Conservation (phyloP, 2,113 vertebrate genomes). For the Sisor rabdophorus region DNA sequence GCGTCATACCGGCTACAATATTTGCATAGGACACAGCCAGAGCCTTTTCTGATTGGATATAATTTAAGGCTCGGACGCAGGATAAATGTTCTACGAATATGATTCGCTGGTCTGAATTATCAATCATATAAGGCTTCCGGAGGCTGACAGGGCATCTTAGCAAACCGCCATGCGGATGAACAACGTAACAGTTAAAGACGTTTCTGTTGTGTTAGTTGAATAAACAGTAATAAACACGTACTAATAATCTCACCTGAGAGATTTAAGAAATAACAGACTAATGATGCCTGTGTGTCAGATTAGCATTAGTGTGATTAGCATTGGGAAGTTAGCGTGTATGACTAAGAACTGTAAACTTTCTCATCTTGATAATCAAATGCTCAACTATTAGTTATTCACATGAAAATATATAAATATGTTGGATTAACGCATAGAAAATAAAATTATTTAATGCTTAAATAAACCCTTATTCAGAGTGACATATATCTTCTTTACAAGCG, state of each 20-base stretch:
- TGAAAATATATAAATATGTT: too few relatives aligned
- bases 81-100: neutral
- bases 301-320: too few relatives aligned
- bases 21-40: constrained; percentile 59
- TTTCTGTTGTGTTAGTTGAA: neutral
- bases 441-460: too few relatives aligned
- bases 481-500: too few relatives aligned
- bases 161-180: neutral
- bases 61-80: neutral
- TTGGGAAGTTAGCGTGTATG: too few relatives aligned
- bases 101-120: constrained; percentile 52
- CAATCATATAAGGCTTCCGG: constrained; percentile 46
- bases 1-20: constrained; percentile 68
- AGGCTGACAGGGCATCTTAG: neutral
- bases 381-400: too few relatives aligned
- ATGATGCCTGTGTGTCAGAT: too few relatives aligned
- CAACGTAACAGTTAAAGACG: neutral
- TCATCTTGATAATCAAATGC: too few relatives aligned
- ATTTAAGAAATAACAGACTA: neutral
- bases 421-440: too few relatives aligned
- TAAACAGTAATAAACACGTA: neutral
- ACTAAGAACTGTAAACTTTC: too few relatives aligned
- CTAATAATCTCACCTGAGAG: neutral
- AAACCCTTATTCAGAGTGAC: too few relatives aligned
- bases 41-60: constrained; percentile 48